phyloP scores from a whole-genome alignment of 1,140 invertebrate species.

The Aphaenogaster ashmeadi region DNA sequence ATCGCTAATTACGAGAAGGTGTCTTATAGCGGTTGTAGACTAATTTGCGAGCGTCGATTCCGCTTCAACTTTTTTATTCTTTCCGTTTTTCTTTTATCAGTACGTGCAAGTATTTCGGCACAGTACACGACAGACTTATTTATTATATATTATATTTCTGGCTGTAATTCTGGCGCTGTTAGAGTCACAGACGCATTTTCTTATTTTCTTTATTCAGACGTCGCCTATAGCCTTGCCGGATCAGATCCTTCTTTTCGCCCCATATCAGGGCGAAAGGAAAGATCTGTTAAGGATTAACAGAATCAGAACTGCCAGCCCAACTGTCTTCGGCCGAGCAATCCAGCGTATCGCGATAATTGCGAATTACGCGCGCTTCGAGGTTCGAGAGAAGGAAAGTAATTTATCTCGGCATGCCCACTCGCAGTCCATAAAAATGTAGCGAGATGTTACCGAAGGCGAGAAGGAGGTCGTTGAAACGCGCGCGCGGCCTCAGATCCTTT shows the following conservation, averaged over 20 bases:
- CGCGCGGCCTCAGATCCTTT: conserved; percentile 58
- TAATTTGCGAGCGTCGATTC: not conserved
- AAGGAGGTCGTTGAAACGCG: conserved; percentile 69
- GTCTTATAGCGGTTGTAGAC: not conserved
- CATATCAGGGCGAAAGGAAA: not conserved
- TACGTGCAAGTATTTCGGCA: conserved; percentile 46
- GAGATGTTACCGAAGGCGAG: conserved; percentile 59
- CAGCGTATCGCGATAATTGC: conserved; percentile 63
- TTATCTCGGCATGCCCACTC: conserved; percentile 63
- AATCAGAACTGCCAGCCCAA: conserved; percentile 61
- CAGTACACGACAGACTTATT: conserved; percentile 41
- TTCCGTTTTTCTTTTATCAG: conserved; percentile 29
- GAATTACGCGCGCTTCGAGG: conserved; percentile 60
- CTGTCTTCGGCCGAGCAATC: conserved; percentile 52
- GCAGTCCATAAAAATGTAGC: conserved; percentile 61
- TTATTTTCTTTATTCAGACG: conserved; percentile 22
- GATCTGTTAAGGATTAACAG: conserved; percentile 58
- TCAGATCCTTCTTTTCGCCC: conserved; percentile 38
- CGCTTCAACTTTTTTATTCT: conserved; percentile 50
- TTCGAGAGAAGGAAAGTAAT: conserved; percentile 62
- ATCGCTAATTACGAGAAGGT: not conserved
- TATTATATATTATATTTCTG: conserved; percentile 55
- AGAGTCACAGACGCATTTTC: conserved; percentile 8
- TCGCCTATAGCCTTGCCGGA: not conserved
- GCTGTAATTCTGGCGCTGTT: conserved; percentile 10